A percentile compares a stretch with the other conserved stretches of the same genome.
These are phyloP conservation scores for Apodemus sylvaticus DNA, from an alignment of 2,113 vertebrate genomes.

Conservation along the genomic window DNA sequence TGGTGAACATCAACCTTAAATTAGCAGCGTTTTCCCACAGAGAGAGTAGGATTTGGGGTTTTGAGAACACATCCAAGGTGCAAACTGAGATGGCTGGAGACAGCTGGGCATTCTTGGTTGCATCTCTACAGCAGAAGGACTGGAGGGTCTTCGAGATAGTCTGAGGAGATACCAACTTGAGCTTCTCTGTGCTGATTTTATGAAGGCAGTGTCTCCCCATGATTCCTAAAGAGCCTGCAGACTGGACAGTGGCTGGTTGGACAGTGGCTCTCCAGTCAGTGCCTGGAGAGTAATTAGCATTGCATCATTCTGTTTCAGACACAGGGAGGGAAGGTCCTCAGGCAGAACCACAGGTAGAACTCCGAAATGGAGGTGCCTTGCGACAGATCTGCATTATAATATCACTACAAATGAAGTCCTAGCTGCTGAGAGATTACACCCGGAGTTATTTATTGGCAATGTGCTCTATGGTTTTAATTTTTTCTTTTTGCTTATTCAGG, in stretches of 20 bases:
- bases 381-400: slow-evolving; percentile 70
- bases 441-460: slow-evolving; percentile 85
- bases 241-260: background rate
- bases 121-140: background rate
- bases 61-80: background rate
- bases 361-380: slow-evolving; percentile 62
- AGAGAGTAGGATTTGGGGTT: background rate
- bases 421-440: slow-evolving; percentile 74
- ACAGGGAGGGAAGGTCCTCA: background rate
- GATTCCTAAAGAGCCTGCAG: fast-evolving
- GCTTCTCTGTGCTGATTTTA: background rate
- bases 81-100: background rate
- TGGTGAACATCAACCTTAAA: no score
- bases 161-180: background rate
- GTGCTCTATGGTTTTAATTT: slow-evolving; percentile 85
- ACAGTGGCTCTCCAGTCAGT: background rate
- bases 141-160: background rate
- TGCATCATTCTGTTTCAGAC: background rate
- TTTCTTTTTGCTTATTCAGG: slow-evolving; percentile 89
- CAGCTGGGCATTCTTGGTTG: background rate
- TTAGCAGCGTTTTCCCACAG: no score
- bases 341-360: slow-evolving; percentile 55
- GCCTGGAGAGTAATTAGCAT: background rate
- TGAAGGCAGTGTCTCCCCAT: background rate
- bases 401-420: slow-evolving; percentile 76